These are phyloP conservation scores for Thereuonema tuberculata DNA, from an alignment of 1,140 invertebrate species.

Conservation along the genomic window DNA sequence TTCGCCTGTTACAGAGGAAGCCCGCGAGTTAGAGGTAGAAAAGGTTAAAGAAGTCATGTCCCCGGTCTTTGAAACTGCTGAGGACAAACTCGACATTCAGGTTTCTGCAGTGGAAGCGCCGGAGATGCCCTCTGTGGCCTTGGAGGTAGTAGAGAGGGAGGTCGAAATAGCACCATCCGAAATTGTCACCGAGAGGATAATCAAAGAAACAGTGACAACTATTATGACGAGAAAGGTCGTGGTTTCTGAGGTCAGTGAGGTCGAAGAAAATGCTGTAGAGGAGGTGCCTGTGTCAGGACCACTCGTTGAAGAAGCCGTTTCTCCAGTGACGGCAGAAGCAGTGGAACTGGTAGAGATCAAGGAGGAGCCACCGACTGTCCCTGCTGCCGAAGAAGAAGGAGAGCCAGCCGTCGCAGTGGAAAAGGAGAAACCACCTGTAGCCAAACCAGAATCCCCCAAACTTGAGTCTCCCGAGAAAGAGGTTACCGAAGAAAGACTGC, in stretches of 20 bases:
- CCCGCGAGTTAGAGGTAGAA: too few species aligned
- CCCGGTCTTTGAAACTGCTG: too few species aligned
- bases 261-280: neutral
- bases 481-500: neutral
- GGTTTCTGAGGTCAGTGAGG: neutral
- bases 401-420: constrained; percentile 4
- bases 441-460: neutral
- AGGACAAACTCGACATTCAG: neutral
- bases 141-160: neutral
- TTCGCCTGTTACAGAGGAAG: constrained; percentile 1
- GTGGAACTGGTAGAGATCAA: neutral
- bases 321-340: neutral
- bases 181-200: too few species aligned
- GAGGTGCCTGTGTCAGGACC: neutral
- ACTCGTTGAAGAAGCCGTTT: neutral
- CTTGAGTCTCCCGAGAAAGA: neutral
- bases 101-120: neutral
- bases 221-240: neutral
- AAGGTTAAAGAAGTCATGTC: too few species aligned
- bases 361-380: neutral
- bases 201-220: neutral
- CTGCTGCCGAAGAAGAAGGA: neutral
- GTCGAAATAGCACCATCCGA: neutral
- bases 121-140: neutral
- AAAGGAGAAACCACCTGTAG: constrained; percentile 10